Evolutionary conservation across 1,140 invertebrate genomes (phyloP), one percentile per base, ranked within the genome.

Genomic region (Araneus ventricosus): DNA sequence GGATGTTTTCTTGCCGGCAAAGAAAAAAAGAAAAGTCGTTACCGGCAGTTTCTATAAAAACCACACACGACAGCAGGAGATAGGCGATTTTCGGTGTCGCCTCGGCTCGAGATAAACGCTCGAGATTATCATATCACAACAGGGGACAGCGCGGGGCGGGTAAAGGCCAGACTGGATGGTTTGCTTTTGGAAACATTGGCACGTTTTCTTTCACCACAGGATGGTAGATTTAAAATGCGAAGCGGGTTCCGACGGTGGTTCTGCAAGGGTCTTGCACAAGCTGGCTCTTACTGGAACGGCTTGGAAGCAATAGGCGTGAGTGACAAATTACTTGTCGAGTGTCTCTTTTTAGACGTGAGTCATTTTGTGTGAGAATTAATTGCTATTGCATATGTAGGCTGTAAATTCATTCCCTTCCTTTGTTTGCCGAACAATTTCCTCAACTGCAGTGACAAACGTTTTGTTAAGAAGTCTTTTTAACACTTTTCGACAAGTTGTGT

Each of bases 41-140:
- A 75, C 34, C 70, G 70, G 30, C 70, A 75, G 70, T 75, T 75
- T 75, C 70, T 75, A 75, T 75, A 75, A 75, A 75, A 75, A 75
- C 70, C 70, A 37, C 70, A 75, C 27, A 20, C 27, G 27, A 37
- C 30, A 34, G 70, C 17, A n/a, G 27, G 34, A 34, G 30, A 30
- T 75, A 20, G 70, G 70, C 70, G 70, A 75, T 75, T 75, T 75
- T 75, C 10, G 70, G 70, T 20, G 70, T 75, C 70, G 70, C 70
- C 34, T 37, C 34, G 17, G 30, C 30, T 22, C 4, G 17, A 75
- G 70, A 75, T 75, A 75, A 63, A 75, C 14, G 27, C 30, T 37
- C 59, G 10, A 37, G 70, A 75, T 75, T 75, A 75, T 75, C 70
- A 6, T 67, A 67, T 67, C 63, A 14, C 7, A 30, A 10, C 63